These are phyloP conservation scores for Agrochola lota DNA, from an alignment of 2,888 invertebrate genomes.

Conservation along the genomic window DNA sequence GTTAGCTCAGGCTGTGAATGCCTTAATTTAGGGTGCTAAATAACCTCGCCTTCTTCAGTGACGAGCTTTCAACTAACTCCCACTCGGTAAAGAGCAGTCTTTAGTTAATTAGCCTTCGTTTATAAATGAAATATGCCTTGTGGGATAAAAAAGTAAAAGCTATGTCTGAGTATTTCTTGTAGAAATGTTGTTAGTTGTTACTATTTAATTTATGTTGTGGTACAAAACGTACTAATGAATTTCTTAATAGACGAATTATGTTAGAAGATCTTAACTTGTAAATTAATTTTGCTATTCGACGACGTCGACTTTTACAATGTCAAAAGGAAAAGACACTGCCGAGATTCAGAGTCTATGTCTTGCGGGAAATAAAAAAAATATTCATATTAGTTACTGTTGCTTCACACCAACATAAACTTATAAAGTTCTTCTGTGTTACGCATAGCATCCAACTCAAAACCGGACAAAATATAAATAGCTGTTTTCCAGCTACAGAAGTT, in stretches of 20 bases:
- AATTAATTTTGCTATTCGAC: background rate
- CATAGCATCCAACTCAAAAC: background rate
- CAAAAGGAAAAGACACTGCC: background rate
- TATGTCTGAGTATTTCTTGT: constrained; percentile 6
- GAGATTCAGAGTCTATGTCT: background rate
- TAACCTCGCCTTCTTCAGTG: constrained; percentile 68
- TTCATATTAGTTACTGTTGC: background rate
- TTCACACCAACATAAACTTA: background rate
- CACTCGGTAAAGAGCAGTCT: constrained; percentile 56
- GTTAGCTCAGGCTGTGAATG: constrained; percentile 65
- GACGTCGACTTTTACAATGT: background rate
- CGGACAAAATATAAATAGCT: constrained; percentile 21
- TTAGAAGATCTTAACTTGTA: background rate
- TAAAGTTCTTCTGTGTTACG: background rate
- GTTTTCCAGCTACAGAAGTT: constrained; percentile 26
- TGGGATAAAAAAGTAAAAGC: background rate
- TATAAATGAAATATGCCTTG: constrained; percentile 31
- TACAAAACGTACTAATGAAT: background rate
- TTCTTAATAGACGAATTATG: background rate
- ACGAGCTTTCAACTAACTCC: constrained; percentile 67
- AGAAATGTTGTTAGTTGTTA: background rate
- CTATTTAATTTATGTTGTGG: background rate
- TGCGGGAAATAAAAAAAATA: background rate
- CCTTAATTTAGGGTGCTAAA: constrained; percentile 73
- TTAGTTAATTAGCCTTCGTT: constrained; percentile 61